Base-by-base conservation (phyloP, 1,140 invertebrate species). In the Neuroterus valhalla region DNA sequence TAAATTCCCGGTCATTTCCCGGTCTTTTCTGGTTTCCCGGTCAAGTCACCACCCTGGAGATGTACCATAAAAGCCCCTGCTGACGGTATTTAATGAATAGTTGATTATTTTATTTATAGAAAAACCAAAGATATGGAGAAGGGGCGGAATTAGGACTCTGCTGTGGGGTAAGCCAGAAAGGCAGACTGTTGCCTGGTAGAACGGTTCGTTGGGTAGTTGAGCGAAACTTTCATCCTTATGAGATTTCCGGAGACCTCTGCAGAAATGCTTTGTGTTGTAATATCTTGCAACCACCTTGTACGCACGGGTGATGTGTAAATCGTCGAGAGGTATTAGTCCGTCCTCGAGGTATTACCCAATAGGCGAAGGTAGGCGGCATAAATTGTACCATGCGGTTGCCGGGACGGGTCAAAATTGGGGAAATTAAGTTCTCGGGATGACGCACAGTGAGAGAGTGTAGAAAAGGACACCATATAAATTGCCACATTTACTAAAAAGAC, bases 161-260 rank as follows among this genome's bases (percentile, higher is more conserved):
- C 31, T 1, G 31, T 38, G 31, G 31, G 31, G 31, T 38, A 38
- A 38, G 31, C 31, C 31, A 1, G 31, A 38, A 38, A 8, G 6
- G 8, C 31, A 38, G 31, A 38, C 31, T 38, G 31, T 38, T 62
- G 55, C n/a, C 31, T n/a, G 11, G 10, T 23, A 23, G n/a, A 62
- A 31, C 31, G 55, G 31, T 23, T 62, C 21, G 23, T 38, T 62
- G 55, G 52, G 3, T n/a, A 62, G 12, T 50, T 19, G 21, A 50
- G 48, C 21, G 55, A 31, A 62, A 62, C 12, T 62, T 62, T 62
- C 55, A 31, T 62, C 31, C 55, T 62, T 62, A 62, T 62, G 55
- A 62, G 55, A 38, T 62, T 62, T 26, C 2, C 48, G n/a, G 11
- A 11, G 21, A 11, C 17, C 12, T 12, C n/a, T 62, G 55, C 31